Conservation (phyloP, 2,888 invertebrate species). For the Campoplex nolae region DNA sequence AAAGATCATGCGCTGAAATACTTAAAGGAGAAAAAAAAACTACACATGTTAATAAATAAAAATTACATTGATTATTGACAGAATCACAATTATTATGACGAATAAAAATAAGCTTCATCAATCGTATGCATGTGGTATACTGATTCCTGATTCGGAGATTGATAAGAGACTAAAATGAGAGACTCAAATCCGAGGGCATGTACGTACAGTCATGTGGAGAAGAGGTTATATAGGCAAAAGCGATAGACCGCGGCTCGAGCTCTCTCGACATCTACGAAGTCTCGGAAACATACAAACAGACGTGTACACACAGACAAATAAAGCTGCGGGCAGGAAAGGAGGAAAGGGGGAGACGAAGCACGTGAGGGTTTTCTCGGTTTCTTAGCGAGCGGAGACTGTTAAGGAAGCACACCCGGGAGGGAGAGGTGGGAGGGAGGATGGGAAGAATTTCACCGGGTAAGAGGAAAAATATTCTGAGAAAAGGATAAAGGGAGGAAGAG, state of each 20-base stretch:
- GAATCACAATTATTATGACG: too few species aligned
- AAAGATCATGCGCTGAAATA: too few species aligned
- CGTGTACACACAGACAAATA: slow-evolving; percentile 8
- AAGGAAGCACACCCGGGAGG: slow-evolving; percentile 53
- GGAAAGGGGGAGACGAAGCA: neutral
- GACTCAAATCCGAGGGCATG: slow-evolving; percentile 7
- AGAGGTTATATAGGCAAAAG: slow-evolving; percentile 68
- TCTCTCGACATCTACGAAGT: slow-evolving; percentile 36
- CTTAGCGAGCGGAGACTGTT: slow-evolving; percentile 55
- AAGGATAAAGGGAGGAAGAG: slow-evolving; percentile 51
- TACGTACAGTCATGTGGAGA: slow-evolving; percentile 29
- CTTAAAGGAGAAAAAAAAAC: too few species aligned
- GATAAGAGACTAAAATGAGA: neutral
- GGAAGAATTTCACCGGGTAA: slow-evolving; percentile 65
- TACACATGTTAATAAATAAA: too few species aligned
- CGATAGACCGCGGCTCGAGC: slow-evolving; percentile 62
- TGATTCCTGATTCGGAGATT: neutral
- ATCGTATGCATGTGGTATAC: neutral
- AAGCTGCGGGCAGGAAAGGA: slow-evolving; percentile 12
- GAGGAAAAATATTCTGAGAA: slow-evolving; percentile 20
- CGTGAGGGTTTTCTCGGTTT: too few species aligned
- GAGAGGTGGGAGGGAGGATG: slow-evolving; percentile 68
- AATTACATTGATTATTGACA: too few species aligned
- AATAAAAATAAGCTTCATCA: neutral
- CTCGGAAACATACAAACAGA: slow-evolving; percentile 64